phyloP scores from a whole-genome alignment of 2,113 vertebrate species.

The Numenius arquata region DNA sequence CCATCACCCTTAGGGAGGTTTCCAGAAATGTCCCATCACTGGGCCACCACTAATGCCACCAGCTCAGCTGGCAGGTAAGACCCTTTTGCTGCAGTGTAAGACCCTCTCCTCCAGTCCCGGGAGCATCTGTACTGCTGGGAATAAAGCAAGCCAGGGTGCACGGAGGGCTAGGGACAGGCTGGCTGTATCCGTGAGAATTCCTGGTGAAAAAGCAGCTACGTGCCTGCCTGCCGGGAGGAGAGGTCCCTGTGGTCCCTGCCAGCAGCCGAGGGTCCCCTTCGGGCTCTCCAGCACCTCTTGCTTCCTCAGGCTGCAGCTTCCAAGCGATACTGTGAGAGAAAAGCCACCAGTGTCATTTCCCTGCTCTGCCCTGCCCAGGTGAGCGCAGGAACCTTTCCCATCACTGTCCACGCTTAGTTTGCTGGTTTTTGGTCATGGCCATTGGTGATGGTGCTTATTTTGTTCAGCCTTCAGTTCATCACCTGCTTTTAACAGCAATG shows the following conservation, averaged over 20 bases:
- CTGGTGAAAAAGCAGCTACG: background rate
- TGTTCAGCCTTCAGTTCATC: background rate
- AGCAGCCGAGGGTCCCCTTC: background rate
- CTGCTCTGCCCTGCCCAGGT: background rate
- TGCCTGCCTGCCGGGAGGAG: background rate
- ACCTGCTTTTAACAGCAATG: fast-evolving
- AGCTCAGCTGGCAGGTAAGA: background rate
- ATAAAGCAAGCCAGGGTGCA: background rate
- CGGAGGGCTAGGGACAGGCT: background rate
- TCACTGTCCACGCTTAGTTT: background rate
- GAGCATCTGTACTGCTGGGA: background rate
- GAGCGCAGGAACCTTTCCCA: constrained; percentile 8
- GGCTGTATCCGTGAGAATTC: fast-evolving
- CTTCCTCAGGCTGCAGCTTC: constrained; percentile 17
- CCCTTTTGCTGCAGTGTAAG: background rate
- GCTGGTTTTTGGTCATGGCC: background rate
- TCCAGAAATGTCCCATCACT: background rate
- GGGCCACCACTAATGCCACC: background rate
- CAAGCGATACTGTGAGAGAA: constrained; percentile 25
- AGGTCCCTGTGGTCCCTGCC: background rate
- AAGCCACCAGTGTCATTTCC: constrained; percentile 2
- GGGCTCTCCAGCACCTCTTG: background rate
- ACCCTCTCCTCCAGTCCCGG: background rate
- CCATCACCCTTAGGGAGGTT: background rate
- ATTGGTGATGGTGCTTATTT: background rate